phyloP scores from a whole-genome alignment of 2,797 vertebrate genomes.

The Thaleichthys pacificus region DNA sequence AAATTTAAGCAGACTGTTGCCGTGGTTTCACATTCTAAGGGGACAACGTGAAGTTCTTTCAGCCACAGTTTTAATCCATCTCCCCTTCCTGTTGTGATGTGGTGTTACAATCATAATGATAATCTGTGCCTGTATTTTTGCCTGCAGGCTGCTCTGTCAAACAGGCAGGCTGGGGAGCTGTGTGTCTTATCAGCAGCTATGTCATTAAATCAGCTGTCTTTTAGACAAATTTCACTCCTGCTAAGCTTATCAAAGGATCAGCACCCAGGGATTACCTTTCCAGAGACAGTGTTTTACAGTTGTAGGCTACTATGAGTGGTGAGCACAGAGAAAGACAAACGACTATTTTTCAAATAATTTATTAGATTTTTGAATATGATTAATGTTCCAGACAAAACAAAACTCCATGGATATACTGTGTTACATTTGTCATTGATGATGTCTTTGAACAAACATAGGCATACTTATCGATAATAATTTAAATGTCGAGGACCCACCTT shows the following conservation, averaged over 20 bases:
- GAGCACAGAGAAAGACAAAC: slow-evolving; percentile 35
- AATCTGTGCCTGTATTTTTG: slow-evolving; percentile 72
- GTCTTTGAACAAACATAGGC: slow-evolving; percentile 37
- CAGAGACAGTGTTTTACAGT: slow-evolving; percentile 63
- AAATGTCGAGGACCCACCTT: slow-evolving; percentile 28
- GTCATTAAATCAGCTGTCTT: slow-evolving; percentile 74
- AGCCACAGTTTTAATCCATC: slow-evolving; percentile 72
- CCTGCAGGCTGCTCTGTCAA: slow-evolving; percentile 70
- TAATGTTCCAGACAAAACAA: slow-evolving; percentile 42
- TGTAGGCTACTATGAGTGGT: slow-evolving; percentile 24
- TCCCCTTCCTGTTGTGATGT: slow-evolving; percentile 69
- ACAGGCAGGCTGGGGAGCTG: slow-evolving; percentile 63
- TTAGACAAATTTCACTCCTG: slow-evolving; percentile 69
- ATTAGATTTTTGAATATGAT: slow-evolving; percentile 52
- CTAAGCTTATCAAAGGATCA: slow-evolving; percentile 69
- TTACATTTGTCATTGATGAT: slow-evolving; percentile 57
- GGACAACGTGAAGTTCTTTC: slow-evolving; percentile 61
- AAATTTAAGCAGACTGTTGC: slow-evolving; percentile 26
- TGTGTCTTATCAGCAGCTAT: slow-evolving; percentile 72
- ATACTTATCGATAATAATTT: slow-evolving; percentile 7
- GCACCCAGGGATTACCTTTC: slow-evolving; percentile 66
- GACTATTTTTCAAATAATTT: slow-evolving; percentile 38
- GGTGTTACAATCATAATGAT: slow-evolving; percentile 78
- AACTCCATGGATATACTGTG: slow-evolving; percentile 32
- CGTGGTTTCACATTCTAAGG: slow-evolving; percentile 63